Conservation (phyloP, 2,113 vertebrate genomes). For the Pseudopodoces humilis region DNA sequence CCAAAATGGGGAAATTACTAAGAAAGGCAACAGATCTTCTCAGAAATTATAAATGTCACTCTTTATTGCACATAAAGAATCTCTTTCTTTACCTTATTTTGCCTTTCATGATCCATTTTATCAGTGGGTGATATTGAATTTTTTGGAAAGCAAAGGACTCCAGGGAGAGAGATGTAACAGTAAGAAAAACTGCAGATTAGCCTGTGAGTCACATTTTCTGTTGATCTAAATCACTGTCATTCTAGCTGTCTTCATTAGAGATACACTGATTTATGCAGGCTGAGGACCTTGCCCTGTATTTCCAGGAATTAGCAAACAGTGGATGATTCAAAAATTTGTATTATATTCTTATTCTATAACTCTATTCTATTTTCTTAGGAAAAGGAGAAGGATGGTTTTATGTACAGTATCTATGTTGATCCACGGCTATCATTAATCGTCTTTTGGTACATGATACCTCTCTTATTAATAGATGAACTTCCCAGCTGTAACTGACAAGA, state of each 20-base stretch:
- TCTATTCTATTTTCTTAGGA: background rate
- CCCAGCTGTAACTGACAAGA: slow-evolving; percentile 59
- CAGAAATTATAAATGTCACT: background rate
- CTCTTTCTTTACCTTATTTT: slow-evolving; percentile 2
- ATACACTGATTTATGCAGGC: background rate
- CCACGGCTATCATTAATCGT: slow-evolving; percentile 23
- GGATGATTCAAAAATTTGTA: background rate
- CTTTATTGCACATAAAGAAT: background rate
- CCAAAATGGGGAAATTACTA: background rate
- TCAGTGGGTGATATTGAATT: background rate
- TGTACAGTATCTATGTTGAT: background rate
- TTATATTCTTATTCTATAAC: background rate
- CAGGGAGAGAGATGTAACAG: slow-evolving; percentile 5
- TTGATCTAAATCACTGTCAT: slow-evolving; percentile 21
- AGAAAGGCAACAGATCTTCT: background rate
- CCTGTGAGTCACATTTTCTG: slow-evolving; percentile 49
- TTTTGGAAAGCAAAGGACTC: slow-evolving; percentile 36
- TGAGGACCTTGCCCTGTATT: background rate
- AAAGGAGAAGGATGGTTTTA: background rate
- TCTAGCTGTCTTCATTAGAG: slow-evolving; percentile 15
- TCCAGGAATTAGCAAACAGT: slow-evolving; percentile 29
- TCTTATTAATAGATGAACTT: slow-evolving; percentile 61
- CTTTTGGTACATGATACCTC: slow-evolving; percentile 24
- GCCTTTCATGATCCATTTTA: slow-evolving; percentile 13
- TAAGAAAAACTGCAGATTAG: slow-evolving; percentile 32